These are phyloP conservation scores for Pterostichus niger DNA, from an alignment of 2,888 invertebrate genomes.

Conservation along the genomic window DNA sequence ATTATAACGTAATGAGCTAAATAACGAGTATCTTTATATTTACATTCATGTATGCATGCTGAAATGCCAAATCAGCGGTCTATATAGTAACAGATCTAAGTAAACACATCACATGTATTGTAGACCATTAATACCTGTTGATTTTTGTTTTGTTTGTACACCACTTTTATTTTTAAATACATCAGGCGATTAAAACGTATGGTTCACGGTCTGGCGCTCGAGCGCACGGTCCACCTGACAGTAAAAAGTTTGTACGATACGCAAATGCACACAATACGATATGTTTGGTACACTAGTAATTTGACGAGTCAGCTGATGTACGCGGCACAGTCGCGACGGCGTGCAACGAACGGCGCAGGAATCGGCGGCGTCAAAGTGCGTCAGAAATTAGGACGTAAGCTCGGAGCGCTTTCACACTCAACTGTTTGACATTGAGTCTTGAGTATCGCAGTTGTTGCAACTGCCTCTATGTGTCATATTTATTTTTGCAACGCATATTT, in stretches of 20 bases:
- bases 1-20: conserved; percentile 62
- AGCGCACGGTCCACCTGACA: conserved; percentile 1
- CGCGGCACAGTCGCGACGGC: conserved; percentile 46
- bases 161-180: conserved; percentile 57
- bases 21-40: conserved; percentile 60
- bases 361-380: not conserved
- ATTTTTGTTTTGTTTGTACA: conserved; percentile 65
- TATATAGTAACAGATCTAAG: conserved; percentile 63
- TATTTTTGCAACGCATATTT: conserved; percentile 2
- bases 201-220: not conserved
- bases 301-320: conserved; percentile 60
- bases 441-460: not conserved
- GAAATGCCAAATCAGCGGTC: conserved; percentile 63
- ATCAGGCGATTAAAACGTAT: conserved; percentile 20
- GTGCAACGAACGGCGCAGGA: conserved; percentile 35
- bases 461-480: not conserved
- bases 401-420: not conserved
- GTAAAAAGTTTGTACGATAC: conserved; percentile 25
- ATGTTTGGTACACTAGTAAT: conserved; percentile 37
- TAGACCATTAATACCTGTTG: conserved; percentile 64
- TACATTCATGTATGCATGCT: conserved; percentile 65
- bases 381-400: not conserved
- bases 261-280: conserved; percentile 49
- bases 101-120: conserved; percentile 61
- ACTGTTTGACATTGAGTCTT: not conserved